These are phyloP conservation scores for Grus americana DNA, from an alignment of 2,113 vertebrate genomes.

Conservation along the genomic window DNA sequence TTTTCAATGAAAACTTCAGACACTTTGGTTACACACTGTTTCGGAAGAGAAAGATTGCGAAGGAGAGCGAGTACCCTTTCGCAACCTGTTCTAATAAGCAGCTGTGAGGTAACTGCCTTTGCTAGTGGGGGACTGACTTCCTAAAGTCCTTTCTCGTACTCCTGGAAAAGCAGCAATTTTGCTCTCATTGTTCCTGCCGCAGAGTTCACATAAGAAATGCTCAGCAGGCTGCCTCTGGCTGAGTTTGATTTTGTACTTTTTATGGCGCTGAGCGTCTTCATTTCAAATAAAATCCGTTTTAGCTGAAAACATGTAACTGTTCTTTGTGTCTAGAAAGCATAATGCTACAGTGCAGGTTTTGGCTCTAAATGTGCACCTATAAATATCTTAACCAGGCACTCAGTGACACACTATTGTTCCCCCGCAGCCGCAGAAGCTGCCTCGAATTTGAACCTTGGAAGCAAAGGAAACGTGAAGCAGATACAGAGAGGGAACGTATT, in stretches of 20 bases:
- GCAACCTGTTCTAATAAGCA: not conserved
- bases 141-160: not conserved
- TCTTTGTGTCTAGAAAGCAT: not conserved
- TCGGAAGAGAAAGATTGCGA: not conserved
- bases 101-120: not conserved
- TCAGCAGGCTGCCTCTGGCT: not conserved
- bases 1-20: not conserved
- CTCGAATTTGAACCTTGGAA: conserved; percentile 2
- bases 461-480: conserved; percentile 14
- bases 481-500: not conserved
- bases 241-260: conserved; percentile 3
- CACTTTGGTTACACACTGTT: not conserved
- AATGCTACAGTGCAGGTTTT: not conserved
- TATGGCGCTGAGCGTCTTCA: not conserved
- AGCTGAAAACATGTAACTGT: not conserved
- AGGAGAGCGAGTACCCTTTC: not conserved
- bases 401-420: not conserved
- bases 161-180: not conserved
- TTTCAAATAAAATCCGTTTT: conserved; percentile 1
- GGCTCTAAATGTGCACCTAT: not conserved
- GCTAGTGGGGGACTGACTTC: not conserved
- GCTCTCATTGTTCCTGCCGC: not conserved
- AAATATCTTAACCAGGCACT: conserved; percentile 15
- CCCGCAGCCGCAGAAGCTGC: not conserved
- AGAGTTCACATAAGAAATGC: not conserved